Conservation (phyloP, 1,140 invertebrate genomes). For the Drosophila ficusphila region DNA sequence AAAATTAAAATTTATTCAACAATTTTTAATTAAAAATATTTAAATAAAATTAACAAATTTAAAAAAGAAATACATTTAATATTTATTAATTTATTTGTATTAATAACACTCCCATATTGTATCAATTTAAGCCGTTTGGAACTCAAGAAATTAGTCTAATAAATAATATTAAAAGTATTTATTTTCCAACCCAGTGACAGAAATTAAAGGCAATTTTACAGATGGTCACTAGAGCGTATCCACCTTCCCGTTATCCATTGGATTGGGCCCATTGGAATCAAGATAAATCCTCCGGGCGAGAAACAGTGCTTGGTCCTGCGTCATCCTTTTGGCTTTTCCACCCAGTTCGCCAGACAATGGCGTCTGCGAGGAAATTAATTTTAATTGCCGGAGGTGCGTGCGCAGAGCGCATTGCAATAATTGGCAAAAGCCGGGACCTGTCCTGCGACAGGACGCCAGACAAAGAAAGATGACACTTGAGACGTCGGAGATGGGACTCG, state of each 20-base stretch:
- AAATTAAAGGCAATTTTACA: constrained; percentile 4
- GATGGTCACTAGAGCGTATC: constrained; percentile 1
- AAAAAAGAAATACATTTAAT: no score
- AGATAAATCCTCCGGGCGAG: constrained; percentile 49
- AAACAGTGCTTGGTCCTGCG: constrained; percentile 39
- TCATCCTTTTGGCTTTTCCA: constrained; percentile 25
- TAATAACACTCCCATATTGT: no score
- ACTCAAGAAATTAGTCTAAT: no score
- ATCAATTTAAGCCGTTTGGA: no score
- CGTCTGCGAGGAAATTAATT: constrained; percentile 66
- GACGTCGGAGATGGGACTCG: constrained; percentile 27
- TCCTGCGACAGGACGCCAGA: constrained; percentile 29
- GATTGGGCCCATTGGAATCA: constrained; percentile 17
- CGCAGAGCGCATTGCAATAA: constrained; percentile 49
- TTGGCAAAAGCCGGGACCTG: constrained; percentile 54
- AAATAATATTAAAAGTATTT: no score
- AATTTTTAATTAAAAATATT: no score
- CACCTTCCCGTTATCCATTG: not conserved
- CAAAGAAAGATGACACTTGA: constrained; percentile 73
- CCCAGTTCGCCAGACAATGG: constrained; percentile 38
- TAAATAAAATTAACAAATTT: no score
- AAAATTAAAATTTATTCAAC: no score
- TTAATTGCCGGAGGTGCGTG: constrained; percentile 68
- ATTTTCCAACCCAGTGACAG: no score
- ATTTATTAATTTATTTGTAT: no score